Evolutionary conservation across 2,113 vertebrate species (phyloP), one percentile per base, ranked within the genome.

Genomic region (Lepus europaeus): DNA sequence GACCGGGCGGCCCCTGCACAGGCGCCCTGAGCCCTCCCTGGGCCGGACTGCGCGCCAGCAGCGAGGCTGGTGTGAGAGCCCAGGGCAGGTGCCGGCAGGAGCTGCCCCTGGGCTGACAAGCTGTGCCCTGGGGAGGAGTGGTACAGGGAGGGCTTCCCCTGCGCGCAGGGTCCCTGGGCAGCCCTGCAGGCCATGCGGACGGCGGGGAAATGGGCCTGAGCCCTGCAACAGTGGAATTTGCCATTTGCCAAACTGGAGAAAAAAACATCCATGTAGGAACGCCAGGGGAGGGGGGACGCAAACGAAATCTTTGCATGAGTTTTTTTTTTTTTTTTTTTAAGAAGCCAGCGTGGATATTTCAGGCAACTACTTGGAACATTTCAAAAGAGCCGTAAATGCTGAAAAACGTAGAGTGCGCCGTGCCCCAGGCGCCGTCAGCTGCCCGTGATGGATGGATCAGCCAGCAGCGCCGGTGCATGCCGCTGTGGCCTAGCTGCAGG

Each of bases 361-460:
- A 91, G 95, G 95, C 79, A 92, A 89, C 85, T 68, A 68, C 81
- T 93, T 74, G 80, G 94, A 95, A 87, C 87, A 95, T 94, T 93
- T 96, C 93, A 97, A 93, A 96, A 94, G 94, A 94, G 97, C 83
- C 7, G 80, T 82, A 94, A 96, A 93, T 31, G 84, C 83, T 85
- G 73, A 82, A 92, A 76, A 69, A 53, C 51, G 1, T 33, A 25
- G 68, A 66, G 91, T 49, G 87, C 68, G 68, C 89, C 87, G 73
- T 68, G 93, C 97, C 95, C 56, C 79, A 53, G 96, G 95, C 93
- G 79, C 93, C 12, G 10, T 78, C 91, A 87, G 5, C 88, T 23
- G 70, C 72, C 89, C 25, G 27, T 29, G 91, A 64, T 4, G 69
- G 95, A 59, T 29, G 66, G 69, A 3, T 36, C 1, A 23, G 76